A percentile compares a stretch with the other conserved stretches of the same genome.
Evolutionary conservation across 2,797 vertebrate species (phyloP).

Genomic region (Syngnathus rostellatus): DNA sequence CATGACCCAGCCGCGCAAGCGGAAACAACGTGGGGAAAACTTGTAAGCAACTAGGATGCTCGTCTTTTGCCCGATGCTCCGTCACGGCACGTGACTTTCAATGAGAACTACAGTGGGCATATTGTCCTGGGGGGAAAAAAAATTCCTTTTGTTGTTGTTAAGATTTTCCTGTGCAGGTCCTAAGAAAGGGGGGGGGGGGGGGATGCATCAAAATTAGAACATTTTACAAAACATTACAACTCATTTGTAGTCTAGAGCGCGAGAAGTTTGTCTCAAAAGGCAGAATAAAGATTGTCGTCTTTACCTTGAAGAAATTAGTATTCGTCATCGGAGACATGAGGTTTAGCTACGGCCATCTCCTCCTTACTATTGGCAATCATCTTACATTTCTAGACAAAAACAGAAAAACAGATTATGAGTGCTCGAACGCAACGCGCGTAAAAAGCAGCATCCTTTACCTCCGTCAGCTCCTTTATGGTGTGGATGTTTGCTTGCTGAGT

Average conservation of each 20-base stretch:
- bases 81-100: slow-evolving; percentile 29
- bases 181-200: slow-evolving; percentile 1
- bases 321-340: slow-evolving; percentile 92
- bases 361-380: slow-evolving; percentile 98
- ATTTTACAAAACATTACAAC: too few relatives aligned
- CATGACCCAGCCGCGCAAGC: slow-evolving; percentile 26
- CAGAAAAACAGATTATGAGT: not conserved
- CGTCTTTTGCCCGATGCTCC: slow-evolving; percentile 31
- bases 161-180: slow-evolving; percentile 25
- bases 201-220: not conserved
- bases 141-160: not conserved
- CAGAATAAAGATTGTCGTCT: not conserved
- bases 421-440: too few relatives aligned
- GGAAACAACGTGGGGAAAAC: slow-evolving; percentile 18
- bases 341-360: slow-evolving; percentile 85
- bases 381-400: slow-evolving; percentile 87
- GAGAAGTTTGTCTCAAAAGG: not conserved
- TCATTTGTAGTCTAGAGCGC: too few relatives aligned
- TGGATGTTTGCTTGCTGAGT: slow-evolving; percentile 90
- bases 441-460: slow-evolving; percentile 66
- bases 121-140: slow-evolving; percentile 23
- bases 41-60: slow-evolving; percentile 29
- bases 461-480: slow-evolving; percentile 94
- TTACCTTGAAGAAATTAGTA: slow-evolving; percentile 56
- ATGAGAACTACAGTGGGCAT: slow-evolving; percentile 26